Evolutionary conservation across 2,888 invertebrate species (phyloP).

Genomic region (Hemicrepidius hirtus): DNA sequence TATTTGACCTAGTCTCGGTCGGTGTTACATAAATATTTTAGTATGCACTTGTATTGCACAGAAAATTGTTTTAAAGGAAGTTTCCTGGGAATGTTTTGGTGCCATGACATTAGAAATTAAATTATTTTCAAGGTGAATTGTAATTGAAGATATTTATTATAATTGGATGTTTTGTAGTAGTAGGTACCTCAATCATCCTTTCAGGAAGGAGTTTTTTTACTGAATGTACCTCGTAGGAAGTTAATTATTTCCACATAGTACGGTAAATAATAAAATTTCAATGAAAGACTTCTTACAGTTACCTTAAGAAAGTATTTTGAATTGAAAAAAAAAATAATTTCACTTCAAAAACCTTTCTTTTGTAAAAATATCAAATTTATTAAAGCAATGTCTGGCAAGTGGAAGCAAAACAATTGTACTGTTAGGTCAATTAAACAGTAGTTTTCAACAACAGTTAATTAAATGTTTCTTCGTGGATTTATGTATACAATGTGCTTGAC

Average conservation of each 20-base stretch:
- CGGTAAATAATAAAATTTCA: not conserved
- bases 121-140: slow-evolving; percentile 12
- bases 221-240: too few relatives aligned
- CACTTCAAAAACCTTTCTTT: slow-evolving; percentile 10
- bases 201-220: too few relatives aligned
- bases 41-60: not conserved
- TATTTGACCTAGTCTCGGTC: slow-evolving; percentile 1
- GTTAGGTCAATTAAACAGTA: slow-evolving; percentile 48
- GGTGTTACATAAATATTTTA: not conserved
- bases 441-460: slow-evolving; percentile 49
- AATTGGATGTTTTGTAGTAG: too few relatives aligned
- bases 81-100: slow-evolving; percentile 1
- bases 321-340: slow-evolving; percentile 17
- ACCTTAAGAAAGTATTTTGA: slow-evolving; percentile 17
- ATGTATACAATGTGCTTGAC: slow-evolving; percentile 40
- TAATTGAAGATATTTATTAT: too few relatives aligned
- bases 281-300: not conserved
- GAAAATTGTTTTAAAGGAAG: not conserved
- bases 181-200: too few relatives aligned
- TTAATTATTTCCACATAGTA: too few relatives aligned
- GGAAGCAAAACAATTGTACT: slow-evolving; percentile 43
- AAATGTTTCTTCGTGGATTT: slow-evolving; percentile 35
- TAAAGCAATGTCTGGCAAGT: slow-evolving; percentile 36
- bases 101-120: slow-evolving; percentile 10
- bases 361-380: slow-evolving; percentile 13